These are phyloP conservation scores for Xestia c-nigrum DNA, from an alignment of 2,888 invertebrate genomes.

Conservation along the genomic window DNA sequence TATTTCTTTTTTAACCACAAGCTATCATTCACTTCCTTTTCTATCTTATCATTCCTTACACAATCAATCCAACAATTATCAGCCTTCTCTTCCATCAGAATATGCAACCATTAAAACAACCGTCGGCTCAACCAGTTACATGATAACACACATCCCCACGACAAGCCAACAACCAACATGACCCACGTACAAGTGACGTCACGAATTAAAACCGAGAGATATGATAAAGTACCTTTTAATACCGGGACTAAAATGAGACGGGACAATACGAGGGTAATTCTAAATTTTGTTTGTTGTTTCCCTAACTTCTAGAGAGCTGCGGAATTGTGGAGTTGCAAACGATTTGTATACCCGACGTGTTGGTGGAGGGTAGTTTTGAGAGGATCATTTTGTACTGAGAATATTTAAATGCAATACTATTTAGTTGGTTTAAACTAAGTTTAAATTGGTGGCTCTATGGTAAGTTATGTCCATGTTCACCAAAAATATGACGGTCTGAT, in stretches of 20 bases:
- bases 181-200: constrained; percentile 57
- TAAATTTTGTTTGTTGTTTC: constrained; percentile 54
- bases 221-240: constrained; percentile 66
- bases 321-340: constrained; percentile 36
- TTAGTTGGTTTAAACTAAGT: too few relatives aligned
- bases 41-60: not conserved
- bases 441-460: too few relatives aligned
- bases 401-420: constrained; percentile 2
- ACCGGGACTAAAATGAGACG: constrained; percentile 50
- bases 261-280: constrained; percentile 37
- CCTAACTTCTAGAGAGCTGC: constrained; percentile 41
- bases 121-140: constrained; percentile 4
- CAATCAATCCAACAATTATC: not conserved
- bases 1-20: not conserved
- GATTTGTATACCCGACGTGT: constrained; percentile 33
- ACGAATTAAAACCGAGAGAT: constrained; percentile 59
- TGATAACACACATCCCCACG: not conserved
- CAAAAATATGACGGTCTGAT: too few relatives aligned
- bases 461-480: too few relatives aligned
- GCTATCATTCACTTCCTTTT: not conserved
- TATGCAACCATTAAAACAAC: constrained; percentile 3
- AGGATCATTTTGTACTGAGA: constrained; percentile 20
- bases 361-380: constrained; percentile 7
- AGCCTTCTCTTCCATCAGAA: not conserved
- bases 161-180: constrained; percentile 29